Evolutionary conservation across 2,797 vertebrate genomes (phyloP), one percentile per base, ranked within the genome.

Genomic region (Dipus sagitta): DNA sequence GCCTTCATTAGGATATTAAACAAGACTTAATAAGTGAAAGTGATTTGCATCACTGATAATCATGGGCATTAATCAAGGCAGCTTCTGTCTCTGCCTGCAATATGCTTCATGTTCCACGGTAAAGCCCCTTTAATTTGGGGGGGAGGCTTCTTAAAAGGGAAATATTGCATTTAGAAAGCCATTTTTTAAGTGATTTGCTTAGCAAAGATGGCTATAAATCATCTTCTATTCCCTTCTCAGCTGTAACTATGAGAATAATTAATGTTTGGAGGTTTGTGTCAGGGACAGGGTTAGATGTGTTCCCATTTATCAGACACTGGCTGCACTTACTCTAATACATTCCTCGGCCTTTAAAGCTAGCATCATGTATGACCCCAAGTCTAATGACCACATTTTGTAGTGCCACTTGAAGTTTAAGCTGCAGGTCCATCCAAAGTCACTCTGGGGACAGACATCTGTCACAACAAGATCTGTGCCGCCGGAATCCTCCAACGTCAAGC

Each of bases 1-100:
- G 99, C 98, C 99, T 99, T 99, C 99, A 99, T 99, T 99, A 99
- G 98, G 99, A 99, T 99, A 99, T 99, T 99, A 99, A 99, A 99
- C 99, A 99, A 99, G 99, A 99, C 99, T 99, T 99, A 99, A 99
- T 99, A 99, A 99, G 99, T 99, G 99, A 99, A 99, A 99, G 99
- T 99, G 99, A 99, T 99, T 99, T 99, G 99, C 99, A 99, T 99
- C 97, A 97, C 99, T 99, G 99, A 99, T 99, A 99, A 99, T 99
- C 99, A 97, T 98, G 98, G 88, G 98, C 99, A 99, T 99, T 99
- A 99, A 99, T 99, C 99, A 99, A 99, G 99, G 98, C 98, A 98
- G 99, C 99, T 99, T 99, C 99, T 99, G 99, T 98, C 99, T 98
- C 98, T 98, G 96, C 86, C 97, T 97, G 98, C 99, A 99, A 99